phyloP scores from a whole-genome alignment of 2,113 vertebrate genomes.

The Thermophis baileyi region DNA sequence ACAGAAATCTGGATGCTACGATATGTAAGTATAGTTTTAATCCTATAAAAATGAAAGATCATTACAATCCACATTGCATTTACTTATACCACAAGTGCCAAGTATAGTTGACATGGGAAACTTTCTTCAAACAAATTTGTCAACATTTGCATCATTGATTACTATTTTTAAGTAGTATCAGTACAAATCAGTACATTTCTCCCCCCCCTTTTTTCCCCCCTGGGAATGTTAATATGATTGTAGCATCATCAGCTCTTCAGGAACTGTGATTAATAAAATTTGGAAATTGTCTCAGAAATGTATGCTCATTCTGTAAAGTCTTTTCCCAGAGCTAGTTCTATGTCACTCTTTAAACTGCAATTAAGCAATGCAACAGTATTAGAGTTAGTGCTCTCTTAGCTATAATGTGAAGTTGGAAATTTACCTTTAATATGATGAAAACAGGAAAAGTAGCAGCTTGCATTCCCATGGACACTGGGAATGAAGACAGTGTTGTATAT shows the following conservation, averaged over 20 bases:
- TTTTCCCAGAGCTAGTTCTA: too few species aligned
- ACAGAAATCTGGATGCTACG: not conserved
- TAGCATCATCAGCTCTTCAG: not conserved
- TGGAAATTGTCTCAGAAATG: not conserved
- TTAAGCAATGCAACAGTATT: not conserved
- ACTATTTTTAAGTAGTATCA: not conserved
- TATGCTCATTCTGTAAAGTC: not conserved
- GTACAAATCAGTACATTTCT: not conserved
- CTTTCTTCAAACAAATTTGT: not conserved
- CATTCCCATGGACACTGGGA: not conserved
- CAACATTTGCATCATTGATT: not conserved
- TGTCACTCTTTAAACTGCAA: not conserved
- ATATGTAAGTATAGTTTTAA: not conserved
- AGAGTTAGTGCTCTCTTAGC: not conserved
- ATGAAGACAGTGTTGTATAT: not conserved
- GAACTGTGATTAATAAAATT: not conserved
- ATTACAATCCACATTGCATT: not conserved
- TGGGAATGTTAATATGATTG: not conserved
- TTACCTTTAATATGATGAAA: not conserved
- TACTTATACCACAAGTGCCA: constrained; percentile 51
- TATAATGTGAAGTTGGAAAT: not conserved
- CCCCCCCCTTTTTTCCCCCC: too few species aligned
- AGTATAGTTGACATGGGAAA: constrained; percentile 45
- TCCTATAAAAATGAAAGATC: constrained; percentile 32
- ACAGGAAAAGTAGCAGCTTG: not conserved